These are phyloP conservation scores for Clavelina lepadiformis DNA, from an alignment of 23 tunicate species.

Conservation along the genomic window DNA sequence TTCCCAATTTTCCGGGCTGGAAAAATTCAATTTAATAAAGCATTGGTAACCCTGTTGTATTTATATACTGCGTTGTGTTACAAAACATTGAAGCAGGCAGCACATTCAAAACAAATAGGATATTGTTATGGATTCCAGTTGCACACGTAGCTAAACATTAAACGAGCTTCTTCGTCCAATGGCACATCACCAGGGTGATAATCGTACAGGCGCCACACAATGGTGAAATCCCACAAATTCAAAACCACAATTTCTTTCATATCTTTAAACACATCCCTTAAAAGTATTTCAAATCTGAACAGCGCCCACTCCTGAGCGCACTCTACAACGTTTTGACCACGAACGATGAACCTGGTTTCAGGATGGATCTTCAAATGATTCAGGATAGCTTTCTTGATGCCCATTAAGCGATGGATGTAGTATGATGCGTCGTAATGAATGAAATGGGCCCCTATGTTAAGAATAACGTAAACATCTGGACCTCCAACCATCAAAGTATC, in stretches of 20 bases:
- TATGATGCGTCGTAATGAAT: conserved; percentile 24
- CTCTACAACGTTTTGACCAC: conserved; percentile 8
- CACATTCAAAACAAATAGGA: too few species aligned
- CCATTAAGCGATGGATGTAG: conserved; percentile 9
- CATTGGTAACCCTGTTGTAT: too few species aligned
- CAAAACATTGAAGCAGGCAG: too few species aligned
- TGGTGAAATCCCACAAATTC: conserved; percentile 14
- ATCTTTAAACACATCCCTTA: not conserved
- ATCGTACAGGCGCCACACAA: conserved; percentile 10
- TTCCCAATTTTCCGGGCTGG: too few species aligned
- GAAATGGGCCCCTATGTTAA: conserved; percentile 51
- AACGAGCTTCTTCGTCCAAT: conserved; percentile 5
- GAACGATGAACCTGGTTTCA: conserved; percentile 12
- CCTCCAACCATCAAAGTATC: conserved; percentile 2
- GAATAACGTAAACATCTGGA: conserved; percentile 15
- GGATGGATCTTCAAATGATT: conserved; percentile 1
- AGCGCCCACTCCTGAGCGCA: not conserved
- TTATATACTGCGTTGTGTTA: too few species aligned
- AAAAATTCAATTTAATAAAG: too few species aligned
- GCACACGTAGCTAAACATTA: not conserved
- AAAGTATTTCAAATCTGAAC: conserved; percentile 7
- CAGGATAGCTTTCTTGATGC: conserved; percentile 17
- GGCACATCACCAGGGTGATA: not conserved
- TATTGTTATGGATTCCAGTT: not conserved
- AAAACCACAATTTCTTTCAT: conserved; percentile 10